Conservation (phyloP, 2,797 vertebrate genomes). For the Rhinoraja longicauda region DNA sequence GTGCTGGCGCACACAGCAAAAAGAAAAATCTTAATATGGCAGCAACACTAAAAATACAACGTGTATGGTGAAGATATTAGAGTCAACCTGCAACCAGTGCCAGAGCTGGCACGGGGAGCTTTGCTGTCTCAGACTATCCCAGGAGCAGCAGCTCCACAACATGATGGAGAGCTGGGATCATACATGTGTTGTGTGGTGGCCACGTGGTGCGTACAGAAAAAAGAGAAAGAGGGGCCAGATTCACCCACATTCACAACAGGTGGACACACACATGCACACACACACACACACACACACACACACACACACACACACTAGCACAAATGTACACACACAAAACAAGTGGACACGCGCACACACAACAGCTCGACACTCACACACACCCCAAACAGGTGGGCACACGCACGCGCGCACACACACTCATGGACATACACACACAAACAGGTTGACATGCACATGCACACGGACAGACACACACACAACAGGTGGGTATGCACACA, state of each 20-base stretch:
- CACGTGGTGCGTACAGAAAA: neutral
- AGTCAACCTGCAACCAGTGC: neutral
- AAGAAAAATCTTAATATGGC: neutral
- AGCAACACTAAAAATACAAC: constrained; percentile 23
- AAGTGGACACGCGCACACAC: neutral
- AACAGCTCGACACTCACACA: neutral
- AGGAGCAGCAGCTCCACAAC: neutral
- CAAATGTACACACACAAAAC: too few relatives aligned
- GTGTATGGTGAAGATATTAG: neutral
- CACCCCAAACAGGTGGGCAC: too few relatives aligned
- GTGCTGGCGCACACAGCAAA: neutral
- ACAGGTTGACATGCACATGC: neutral
- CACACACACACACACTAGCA: neutral
- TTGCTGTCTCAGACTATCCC: neutral
- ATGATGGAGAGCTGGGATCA: neutral
- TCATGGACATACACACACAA: too few relatives aligned
- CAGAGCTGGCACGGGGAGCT: neutral
- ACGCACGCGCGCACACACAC: too few relatives aligned
- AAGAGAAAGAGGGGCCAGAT: neutral
- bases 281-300: too few relatives aligned
- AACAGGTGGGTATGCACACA: neutral
- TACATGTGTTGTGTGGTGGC: neutral
- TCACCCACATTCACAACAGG: neutral
- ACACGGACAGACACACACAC: too few relatives aligned
- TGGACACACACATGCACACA: neutral